Conservation (phyloP, 23 tunicate species). For the Halocynthia roretzi region DNA sequence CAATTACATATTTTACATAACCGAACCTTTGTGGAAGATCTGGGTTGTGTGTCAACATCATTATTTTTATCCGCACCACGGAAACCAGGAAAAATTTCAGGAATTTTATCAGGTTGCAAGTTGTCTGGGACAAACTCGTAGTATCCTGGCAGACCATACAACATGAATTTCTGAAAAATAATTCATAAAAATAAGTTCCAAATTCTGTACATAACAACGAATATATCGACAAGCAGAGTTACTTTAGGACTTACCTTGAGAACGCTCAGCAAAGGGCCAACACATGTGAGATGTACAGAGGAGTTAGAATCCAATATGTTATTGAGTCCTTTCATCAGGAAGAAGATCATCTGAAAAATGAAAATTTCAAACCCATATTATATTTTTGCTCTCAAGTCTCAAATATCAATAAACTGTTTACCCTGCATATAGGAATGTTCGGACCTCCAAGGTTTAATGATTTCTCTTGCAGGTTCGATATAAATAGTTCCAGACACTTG, state of each 20-base stretch:
- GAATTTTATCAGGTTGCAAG: conserved; percentile 63
- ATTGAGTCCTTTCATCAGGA: conserved; percentile 61
- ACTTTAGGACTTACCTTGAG: conserved; percentile 27
- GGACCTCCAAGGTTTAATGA: neutral
- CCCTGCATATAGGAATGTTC: conserved; percentile 11
- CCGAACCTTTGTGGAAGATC: too few species aligned
- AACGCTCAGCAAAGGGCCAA: conserved; percentile 62
- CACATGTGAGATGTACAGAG: conserved; percentile 19
- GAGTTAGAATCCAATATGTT: conserved; percentile 29
- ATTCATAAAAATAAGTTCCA: neutral
- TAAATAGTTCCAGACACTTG: conserved; percentile 55
- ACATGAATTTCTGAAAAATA: conserved; percentile 35
- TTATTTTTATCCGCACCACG: too few species aligned
- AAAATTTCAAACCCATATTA: neutral
- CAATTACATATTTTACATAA: too few species aligned
- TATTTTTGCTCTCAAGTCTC: neutral
- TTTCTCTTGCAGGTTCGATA: conserved; percentile 37
- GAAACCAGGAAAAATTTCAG: conserved; percentile 6
- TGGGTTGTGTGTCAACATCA: too few species aligned
- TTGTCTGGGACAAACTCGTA: conserved; percentile 25
- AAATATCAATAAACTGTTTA: neutral
- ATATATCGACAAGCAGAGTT: neutral
- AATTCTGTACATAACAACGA: neutral
- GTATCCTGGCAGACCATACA: conserved; percentile 36
- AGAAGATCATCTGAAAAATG: conserved; percentile 27